Base-by-base conservation (phyloP, 2,888 invertebrate species). In the Eupsilia transversa region DNA sequence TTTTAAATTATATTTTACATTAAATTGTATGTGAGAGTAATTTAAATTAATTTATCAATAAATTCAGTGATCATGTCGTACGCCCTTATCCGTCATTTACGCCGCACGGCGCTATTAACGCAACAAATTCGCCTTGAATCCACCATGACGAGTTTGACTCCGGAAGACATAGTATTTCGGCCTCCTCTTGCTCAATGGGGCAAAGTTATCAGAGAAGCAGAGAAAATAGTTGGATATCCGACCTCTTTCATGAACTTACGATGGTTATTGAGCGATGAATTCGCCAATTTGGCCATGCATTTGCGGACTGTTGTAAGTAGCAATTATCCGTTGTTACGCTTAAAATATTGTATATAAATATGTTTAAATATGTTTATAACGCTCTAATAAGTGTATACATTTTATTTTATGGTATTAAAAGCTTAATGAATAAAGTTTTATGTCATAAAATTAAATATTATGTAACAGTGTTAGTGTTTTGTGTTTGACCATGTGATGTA, bases 201-300 rank as follows among this genome's bases (percentile, higher is more conserved):
- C 88, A 95, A 95, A 92, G 92, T 96, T 88, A 95, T 96, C 56
- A 94, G 93, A 87, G 96, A 96, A 90, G 96, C 96, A 59, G 96
- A 96, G 80, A 96, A 96, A 84, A 94, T 96, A 82, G 96, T 96
- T 71, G 96, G 96, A 86, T 95, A 97, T 93, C 97, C 97, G 83
- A 97, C 97, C 91, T 97, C 97, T 80, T 97, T 97, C 88, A 96
- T 96, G 96, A 97, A 96, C 91, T 93, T 97, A 88, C 94, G 97
- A 93, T 97, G 97, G 97, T 93, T 97, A 88, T 95, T 97, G 85
- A 97, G 97, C 91, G 97, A 97, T 90, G 97, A 97, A 95, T 97
- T 97, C 89, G 97, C 97, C 77, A 97, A 97, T 95, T 93, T 97
- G 88, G 96, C 96, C 59, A 94, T 96, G 94, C 96, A 96, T 92